Percentiles rank a stretch among this genome's conserved stretches.
Evolutionary conservation across 2,888 invertebrate genomes (phyloP).

Genomic region (Diplazon laetatorius): DNA sequence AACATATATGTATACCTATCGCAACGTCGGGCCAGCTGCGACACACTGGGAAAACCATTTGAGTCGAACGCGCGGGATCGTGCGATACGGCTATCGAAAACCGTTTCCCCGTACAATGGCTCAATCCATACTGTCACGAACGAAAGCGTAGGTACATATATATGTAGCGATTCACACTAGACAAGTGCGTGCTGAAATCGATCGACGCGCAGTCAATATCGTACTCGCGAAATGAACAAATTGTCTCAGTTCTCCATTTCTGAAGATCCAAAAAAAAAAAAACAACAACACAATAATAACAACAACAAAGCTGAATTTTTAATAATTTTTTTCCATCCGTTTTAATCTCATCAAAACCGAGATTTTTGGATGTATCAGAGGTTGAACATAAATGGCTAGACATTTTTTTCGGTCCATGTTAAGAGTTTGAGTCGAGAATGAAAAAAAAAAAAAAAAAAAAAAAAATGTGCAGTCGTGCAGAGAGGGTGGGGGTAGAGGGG

Average conservation of each 20-base stretch:
- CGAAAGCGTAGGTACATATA: constrained; percentile 18
- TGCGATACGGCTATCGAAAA: constrained; percentile 51
- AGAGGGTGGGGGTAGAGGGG: too few relatives aligned
- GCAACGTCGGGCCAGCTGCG: neutral
- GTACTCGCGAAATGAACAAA: constrained; percentile 3
- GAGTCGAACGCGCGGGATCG: neutral
- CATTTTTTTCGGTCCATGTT: constrained; percentile 67
- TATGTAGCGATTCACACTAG: constrained; percentile 31
- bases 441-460: constrained; percentile 51
- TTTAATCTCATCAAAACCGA: neutral
- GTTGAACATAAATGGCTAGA: constrained; percentile 22
- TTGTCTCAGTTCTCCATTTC: neutral
- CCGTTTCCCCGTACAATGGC: constrained; percentile 49
- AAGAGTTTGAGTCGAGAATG: constrained; percentile 45
- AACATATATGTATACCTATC: constrained; percentile 10
- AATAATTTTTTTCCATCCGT: neutral
- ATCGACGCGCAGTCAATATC: neutral
- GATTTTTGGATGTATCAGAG: neutral
- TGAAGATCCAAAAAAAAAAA: neutral
- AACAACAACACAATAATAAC: too few relatives aligned
- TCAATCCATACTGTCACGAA: constrained; percentile 15
- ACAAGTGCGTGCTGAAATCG: constrained; percentile 7
- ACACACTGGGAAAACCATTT: constrained; percentile 33
- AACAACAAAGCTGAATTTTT: too few relatives aligned
- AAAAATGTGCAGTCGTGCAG: constrained; percentile 51